A percentile compares a stretch with the other conserved stretches of the same genome.
Conservation (phyloP, 2,113 vertebrate species). For the Tricholaema leucomelas region DNA sequence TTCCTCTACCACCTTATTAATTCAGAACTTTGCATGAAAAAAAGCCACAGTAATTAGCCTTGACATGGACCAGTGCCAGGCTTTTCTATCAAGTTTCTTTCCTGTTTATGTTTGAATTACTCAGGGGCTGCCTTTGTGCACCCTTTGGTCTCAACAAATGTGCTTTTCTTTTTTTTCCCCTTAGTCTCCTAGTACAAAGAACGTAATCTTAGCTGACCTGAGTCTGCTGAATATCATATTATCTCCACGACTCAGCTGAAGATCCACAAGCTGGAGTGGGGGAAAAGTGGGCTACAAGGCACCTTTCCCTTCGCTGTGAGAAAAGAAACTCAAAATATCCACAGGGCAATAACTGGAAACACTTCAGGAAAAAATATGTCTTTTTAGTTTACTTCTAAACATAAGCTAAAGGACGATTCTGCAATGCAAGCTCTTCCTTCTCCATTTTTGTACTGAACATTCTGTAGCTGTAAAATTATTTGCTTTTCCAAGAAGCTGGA, state of each 20-base stretch:
- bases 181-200: constrained; percentile 66
- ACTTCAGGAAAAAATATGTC: neutral
- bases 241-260: constrained; percentile 56
- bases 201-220: constrained; percentile 72
- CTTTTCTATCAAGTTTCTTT: constrained; percentile 78
- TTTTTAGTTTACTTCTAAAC: neutral
- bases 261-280: constrained; percentile 25
- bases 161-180: constrained; percentile 55
- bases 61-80: constrained; percentile 66
- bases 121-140: constrained; percentile 60
- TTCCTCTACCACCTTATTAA: constrained; percentile 66
- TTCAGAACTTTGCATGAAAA: constrained; percentile 63
- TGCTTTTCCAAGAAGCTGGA: neutral
- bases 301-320: neutral
- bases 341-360: neutral
- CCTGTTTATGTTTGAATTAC: constrained; percentile 79
- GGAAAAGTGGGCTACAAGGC: neutral
- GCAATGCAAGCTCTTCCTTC: neutral
- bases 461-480: neutral
- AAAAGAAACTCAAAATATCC: neutral
- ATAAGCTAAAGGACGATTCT: neutral
- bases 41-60: constrained; percentile 72
- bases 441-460: neutral
- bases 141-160: constrained; percentile 65
- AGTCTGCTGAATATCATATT: constrained; percentile 73